Percentiles rank a stretch among this genome's conserved stretches.
phyloP scores from a whole-genome alignment of 2,888 invertebrate species.

The Oconnorella tubifera region DNA sequence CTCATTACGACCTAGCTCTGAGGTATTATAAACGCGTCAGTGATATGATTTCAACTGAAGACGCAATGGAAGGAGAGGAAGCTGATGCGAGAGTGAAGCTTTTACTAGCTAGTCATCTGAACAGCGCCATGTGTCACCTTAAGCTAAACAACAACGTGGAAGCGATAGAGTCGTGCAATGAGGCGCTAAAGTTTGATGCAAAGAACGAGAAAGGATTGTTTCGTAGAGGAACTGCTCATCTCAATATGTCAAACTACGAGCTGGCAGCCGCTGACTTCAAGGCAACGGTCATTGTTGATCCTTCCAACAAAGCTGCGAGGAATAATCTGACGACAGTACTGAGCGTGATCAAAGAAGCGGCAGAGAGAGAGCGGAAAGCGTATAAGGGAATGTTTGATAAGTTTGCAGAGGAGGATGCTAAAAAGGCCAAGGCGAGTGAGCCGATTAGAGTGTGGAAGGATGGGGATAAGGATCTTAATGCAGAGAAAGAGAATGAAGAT shows the following conservation, averaged over 20 bases:
- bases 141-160: conserved; percentile 70
- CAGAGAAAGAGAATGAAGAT: conserved; percentile 6
- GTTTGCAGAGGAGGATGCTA: conserved; percentile 59
- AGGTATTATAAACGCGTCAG: conserved; percentile 81
- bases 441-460: not conserved
- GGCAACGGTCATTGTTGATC: conserved; percentile 71
- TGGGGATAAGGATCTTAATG: not conserved
- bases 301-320: conserved; percentile 81
- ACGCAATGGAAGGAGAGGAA: conserved; percentile 55
- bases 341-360: conserved; percentile 70
- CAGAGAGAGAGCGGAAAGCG: conserved; percentile 75
- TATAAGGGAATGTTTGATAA: conserved; percentile 97
- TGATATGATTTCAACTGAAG: conserved; percentile 64
- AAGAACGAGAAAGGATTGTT: conserved; percentile 84
- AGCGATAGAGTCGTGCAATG: conserved; percentile 71
- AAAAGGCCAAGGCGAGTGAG: not conserved
- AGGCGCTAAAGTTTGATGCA: conserved; percentile 71
- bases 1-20: conserved; percentile 57
- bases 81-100: conserved; percentile 59
- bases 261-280: conserved; percentile 75
- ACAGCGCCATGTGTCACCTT: conserved; percentile 76
- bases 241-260: conserved; percentile 73
- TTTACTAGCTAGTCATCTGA: conserved; percentile 70
- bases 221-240: conserved; percentile 75
- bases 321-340: conserved; percentile 72